Percentiles rank a stretch among this genome's conserved stretches.
Evolutionary conservation across 2,113 vertebrate genomes (phyloP).

Genomic region (Nothoprocta pentlandii): DNA sequence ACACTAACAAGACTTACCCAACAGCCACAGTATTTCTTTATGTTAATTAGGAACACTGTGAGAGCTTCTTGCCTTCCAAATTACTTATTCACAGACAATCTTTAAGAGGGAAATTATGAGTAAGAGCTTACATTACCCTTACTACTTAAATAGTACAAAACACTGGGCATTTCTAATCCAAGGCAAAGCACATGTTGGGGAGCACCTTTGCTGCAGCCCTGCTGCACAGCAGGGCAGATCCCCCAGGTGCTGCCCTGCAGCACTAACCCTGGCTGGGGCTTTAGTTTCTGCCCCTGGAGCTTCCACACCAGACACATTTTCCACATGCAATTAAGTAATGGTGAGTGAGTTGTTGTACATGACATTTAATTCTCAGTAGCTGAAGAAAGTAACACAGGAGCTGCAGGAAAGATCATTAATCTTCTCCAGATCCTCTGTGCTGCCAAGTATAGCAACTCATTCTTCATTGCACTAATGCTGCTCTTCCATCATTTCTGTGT

Average conservation of each 20-base stretch:
- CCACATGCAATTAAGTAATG: slow-evolving; percentile 72
- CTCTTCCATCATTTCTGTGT: slow-evolving; percentile 51
- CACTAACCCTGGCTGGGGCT: not conserved
- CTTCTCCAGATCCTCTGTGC: slow-evolving; percentile 56
- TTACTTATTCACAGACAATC: not conserved
- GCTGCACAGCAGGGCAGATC: not conserved
- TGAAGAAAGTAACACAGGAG: slow-evolving; percentile 47
- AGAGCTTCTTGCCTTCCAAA: not conserved
- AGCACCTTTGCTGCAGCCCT: not conserved
- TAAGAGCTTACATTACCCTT: not conserved
- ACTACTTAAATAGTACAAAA: not conserved
- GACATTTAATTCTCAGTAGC: slow-evolving; percentile 67
- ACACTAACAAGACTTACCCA: not conserved
- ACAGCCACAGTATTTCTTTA: not conserved
- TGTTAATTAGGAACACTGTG: not conserved
- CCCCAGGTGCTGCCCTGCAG: not conserved
- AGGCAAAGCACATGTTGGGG: not conserved
- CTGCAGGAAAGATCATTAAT: slow-evolving; percentile 71
- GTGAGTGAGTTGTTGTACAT: slow-evolving; percentile 53
- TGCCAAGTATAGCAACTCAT: slow-evolving; percentile 75
- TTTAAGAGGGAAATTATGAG: not conserved
- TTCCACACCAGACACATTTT: slow-evolving; percentile 54
- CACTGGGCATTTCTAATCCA: not conserved
- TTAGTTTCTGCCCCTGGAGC: slow-evolving; percentile 54
- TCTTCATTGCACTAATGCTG: slow-evolving; percentile 55